phyloP scores from a whole-genome alignment of 2,888 invertebrate species.

The Acanthosepion pharaonis region DNA sequence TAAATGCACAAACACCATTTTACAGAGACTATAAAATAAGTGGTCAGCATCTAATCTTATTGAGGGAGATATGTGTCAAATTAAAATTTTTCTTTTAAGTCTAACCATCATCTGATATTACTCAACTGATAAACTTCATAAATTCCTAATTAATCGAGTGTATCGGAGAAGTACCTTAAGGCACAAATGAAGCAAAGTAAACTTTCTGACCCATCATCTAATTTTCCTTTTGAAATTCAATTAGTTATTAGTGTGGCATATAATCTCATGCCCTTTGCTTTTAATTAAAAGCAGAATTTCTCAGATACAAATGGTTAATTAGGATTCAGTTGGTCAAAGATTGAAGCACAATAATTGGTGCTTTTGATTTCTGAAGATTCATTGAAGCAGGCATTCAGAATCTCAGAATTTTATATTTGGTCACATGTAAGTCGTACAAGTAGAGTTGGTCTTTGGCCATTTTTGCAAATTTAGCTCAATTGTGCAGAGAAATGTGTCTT shows the following conservation, averaged over 20 bases:
- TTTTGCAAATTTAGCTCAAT: not conserved
- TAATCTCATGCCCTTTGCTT: conserved; percentile 3
- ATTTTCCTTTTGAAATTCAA: not conserved
- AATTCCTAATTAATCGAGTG: not conserved
- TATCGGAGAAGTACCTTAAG: not conserved
- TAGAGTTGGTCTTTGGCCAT: not conserved
- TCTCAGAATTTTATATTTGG: not conserved
- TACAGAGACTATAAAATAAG: not conserved
- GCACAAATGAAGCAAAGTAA: conserved; percentile 33
- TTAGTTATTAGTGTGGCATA: not conserved
- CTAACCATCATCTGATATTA: not conserved
- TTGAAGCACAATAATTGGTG: not conserved
- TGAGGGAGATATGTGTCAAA: not conserved
- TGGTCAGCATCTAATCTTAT: not conserved
- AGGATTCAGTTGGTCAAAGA: not conserved
- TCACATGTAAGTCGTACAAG: not conserved
- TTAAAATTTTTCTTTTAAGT: not conserved
- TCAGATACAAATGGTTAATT: conserved; percentile 4
- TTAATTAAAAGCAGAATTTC: not conserved
- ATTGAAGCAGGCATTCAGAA: not conserved
- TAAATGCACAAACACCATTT: not conserved
- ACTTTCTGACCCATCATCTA: not conserved
- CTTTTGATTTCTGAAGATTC: not conserved
- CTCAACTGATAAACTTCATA: not conserved
- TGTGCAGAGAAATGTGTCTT: not conserved